Conservation (phyloP, 2,113 vertebrate species). For the Diadophis punctatus region DNA sequence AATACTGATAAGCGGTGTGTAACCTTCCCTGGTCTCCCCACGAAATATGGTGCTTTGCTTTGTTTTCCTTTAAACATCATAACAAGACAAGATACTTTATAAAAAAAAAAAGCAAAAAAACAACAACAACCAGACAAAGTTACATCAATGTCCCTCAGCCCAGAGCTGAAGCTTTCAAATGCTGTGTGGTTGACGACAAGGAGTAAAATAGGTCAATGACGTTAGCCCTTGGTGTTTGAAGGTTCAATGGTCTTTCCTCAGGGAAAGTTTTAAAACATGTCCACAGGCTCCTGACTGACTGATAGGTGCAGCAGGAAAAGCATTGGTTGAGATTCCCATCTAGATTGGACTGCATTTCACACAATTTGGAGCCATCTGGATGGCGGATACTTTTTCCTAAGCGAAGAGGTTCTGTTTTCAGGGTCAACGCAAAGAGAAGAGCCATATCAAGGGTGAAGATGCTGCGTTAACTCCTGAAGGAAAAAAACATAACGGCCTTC, state of each 20-base stretch:
- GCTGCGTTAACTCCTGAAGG: neutral
- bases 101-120: neutral
- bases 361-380: neutral
- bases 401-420: neutral
- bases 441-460: neutral
- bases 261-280: neutral
- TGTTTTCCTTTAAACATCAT: neutral
- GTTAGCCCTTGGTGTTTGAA: constrained; percentile 15
- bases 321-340: neutral
- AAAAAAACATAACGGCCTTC: neutral
- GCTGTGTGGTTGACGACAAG: neutral
- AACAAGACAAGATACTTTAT: neutral
- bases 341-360: neutral
- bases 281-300: neutral
- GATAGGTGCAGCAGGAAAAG: neutral
- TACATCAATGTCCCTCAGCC: neutral
- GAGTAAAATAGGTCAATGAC: neutral
- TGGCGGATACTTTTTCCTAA: neutral
- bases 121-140: neutral
- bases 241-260: neutral
- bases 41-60: neutral
- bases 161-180: neutral
- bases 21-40: neutral
- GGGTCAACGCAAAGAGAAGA: neutral
- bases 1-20: neutral